Evolutionary conservation across 2,888 invertebrate genomes (phyloP).

Genomic region (Lithophane socia): DNA sequence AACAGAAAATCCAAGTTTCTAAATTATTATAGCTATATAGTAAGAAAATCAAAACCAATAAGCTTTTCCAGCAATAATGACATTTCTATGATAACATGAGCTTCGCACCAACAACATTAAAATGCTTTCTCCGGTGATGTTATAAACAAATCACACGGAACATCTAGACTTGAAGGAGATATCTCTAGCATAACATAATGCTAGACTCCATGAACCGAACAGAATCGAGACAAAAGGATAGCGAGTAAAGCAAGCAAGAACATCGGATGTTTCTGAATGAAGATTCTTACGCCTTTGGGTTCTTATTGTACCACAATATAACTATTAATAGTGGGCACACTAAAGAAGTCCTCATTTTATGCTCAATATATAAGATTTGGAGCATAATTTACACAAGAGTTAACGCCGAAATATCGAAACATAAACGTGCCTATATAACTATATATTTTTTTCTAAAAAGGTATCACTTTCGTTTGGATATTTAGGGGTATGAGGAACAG

Average conservation of each 20-base stretch:
- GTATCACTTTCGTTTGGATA: not conserved
- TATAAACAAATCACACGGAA: not conserved
- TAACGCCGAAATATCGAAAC: not conserved
- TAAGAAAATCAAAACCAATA: not conserved
- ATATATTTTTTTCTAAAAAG: not conserved
- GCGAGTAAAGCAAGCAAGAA: conserved; percentile 9
- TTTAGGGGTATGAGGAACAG: no score
- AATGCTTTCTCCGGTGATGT: not conserved
- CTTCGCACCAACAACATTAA: not conserved
- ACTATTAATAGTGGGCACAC: not conserved
- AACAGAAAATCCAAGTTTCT: not conserved
- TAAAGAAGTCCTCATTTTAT: not conserved
- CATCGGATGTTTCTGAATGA: conserved; percentile 21
- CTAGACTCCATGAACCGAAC: conserved; percentile 20
- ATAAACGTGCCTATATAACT: not conserved
- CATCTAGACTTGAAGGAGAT: not conserved
- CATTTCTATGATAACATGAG: not conserved
- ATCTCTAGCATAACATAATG: conserved; percentile 10
- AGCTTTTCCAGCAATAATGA: not conserved
- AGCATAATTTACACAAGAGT: not conserved
- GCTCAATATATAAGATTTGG: not conserved
- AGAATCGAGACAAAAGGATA: conserved; percentile 19
- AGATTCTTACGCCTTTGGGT: conserved; percentile 5
- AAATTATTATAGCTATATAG: not conserved
- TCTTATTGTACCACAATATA: not conserved